These are phyloP conservation scores for Falco biarmicus DNA, from an alignment of 2,797 vertebrate species.

Conservation along the genomic window DNA sequence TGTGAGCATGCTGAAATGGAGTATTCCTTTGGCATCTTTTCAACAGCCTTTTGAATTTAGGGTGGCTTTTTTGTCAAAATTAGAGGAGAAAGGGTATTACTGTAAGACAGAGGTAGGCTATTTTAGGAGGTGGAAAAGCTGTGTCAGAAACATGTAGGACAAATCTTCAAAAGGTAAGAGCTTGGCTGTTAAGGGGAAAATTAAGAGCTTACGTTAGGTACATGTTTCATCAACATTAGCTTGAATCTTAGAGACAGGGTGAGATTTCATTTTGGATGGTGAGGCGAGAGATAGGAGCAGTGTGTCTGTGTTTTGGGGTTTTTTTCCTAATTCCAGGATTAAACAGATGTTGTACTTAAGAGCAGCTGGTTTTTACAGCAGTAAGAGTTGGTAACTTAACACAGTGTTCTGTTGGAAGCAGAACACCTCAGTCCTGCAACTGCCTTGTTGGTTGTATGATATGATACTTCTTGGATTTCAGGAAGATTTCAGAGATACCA, in stretches of 20 bases:
- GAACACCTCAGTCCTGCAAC: not conserved
- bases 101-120: not conserved
- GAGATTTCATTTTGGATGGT: not conserved
- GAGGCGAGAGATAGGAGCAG: not conserved
- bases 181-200: not conserved
- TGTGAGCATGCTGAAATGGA: not conserved
- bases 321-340: not conserved
- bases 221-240: too few species aligned
- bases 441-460: not conserved
- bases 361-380: not conserved
- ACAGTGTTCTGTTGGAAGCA: not conserved
- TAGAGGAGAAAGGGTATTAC: not conserved
- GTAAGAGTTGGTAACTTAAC: not conserved
- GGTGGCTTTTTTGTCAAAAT: accelerated
- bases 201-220: not conserved
- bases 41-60: not conserved
- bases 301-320: not conserved
- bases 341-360: not conserved
- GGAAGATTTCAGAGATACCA: not conserved
- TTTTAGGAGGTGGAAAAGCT: not conserved
- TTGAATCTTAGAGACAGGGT: not conserved
- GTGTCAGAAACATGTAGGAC: not conserved
- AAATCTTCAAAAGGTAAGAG: not conserved
- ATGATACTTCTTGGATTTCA: not conserved
- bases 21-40: not conserved